phyloP scores from a whole-genome alignment of 2,888 invertebrate genomes.

The Aleiodes testaceus region DNA sequence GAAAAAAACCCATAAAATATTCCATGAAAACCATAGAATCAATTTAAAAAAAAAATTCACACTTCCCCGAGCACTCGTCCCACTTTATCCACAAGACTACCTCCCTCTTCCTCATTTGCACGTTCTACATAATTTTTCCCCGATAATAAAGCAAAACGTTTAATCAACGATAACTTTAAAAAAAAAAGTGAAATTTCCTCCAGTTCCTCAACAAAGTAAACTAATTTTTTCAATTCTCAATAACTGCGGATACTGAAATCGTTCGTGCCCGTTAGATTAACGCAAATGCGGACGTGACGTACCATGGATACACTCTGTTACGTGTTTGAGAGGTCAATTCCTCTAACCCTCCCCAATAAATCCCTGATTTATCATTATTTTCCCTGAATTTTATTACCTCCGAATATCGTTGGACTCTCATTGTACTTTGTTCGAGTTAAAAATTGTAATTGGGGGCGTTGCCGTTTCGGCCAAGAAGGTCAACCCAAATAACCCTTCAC shows the following conservation, averaged over 20 bases:
- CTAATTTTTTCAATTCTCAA: constrained; percentile 16
- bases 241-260: constrained; percentile 30
- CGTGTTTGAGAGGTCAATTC: constrained; percentile 28
- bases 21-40: not conserved
- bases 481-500: constrained; percentile 32
- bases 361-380: not conserved
- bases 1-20: not conserved
- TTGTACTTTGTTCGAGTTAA: constrained; percentile 14
- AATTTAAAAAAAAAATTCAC: not conserved
- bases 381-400: not conserved
- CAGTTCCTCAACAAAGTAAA: not conserved
- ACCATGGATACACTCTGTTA: constrained; percentile 43
- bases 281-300: constrained; percentile 72
- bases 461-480: constrained; percentile 34
- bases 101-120: not conserved
- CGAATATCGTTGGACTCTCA: too few relatives aligned
- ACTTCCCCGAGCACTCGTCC: not conserved
- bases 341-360: constrained; percentile 16
- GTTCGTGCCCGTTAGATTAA: constrained; percentile 60
- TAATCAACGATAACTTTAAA: not conserved
- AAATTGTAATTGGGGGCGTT: constrained; percentile 38
- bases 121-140: not conserved
- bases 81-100: not conserved
- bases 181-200: not conserved
- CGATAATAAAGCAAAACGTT: not conserved